phyloP scores from a whole-genome alignment of 2,113 vertebrate genomes.

The Romanogobio albipinnatus region DNA sequence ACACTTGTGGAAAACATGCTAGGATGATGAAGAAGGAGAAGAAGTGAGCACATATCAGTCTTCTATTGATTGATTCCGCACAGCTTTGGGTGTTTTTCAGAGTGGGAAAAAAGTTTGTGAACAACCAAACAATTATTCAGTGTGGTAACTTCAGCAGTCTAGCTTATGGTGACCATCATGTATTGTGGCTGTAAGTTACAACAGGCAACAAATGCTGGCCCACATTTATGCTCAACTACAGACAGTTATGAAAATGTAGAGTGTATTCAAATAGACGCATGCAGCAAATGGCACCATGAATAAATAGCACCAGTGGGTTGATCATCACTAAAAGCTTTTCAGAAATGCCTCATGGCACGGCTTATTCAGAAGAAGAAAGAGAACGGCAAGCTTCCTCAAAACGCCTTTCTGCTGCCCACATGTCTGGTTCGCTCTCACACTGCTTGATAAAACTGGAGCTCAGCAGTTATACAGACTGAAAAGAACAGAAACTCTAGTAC shows the following conservation, averaged over 20 bases:
- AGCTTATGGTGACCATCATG: not conserved
- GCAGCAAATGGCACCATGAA: conserved; percentile 45
- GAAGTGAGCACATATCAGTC: not conserved
- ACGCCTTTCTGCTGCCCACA: conserved; percentile 8
- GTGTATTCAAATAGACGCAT: conserved; percentile 27
- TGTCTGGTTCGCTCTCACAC: conserved; percentile 17
- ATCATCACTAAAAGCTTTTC: conserved; percentile 45
- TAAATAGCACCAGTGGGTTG: conserved; percentile 47
- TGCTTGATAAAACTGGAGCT: conserved; percentile 24
- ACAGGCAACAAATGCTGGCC: not conserved
- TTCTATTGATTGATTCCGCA: not conserved
- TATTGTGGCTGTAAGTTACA: not conserved
- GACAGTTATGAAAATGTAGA: conserved; percentile 22
- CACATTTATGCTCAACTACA: not conserved
- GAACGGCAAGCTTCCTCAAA: conserved; percentile 14
- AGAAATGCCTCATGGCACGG: conserved; percentile 14
- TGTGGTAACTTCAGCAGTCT: not conserved
- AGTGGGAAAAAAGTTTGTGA: not conserved
- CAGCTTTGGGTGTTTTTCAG: not conserved
- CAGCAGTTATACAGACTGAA: not conserved
- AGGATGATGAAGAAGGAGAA: no score
- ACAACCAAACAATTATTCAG: not conserved
- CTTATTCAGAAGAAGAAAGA: conserved; percentile 21
- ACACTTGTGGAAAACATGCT: no score
- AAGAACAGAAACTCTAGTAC: not conserved